phyloP scores from a whole-genome alignment of 1,140 invertebrate species.

The Drosophila kurseongensis region DNA sequence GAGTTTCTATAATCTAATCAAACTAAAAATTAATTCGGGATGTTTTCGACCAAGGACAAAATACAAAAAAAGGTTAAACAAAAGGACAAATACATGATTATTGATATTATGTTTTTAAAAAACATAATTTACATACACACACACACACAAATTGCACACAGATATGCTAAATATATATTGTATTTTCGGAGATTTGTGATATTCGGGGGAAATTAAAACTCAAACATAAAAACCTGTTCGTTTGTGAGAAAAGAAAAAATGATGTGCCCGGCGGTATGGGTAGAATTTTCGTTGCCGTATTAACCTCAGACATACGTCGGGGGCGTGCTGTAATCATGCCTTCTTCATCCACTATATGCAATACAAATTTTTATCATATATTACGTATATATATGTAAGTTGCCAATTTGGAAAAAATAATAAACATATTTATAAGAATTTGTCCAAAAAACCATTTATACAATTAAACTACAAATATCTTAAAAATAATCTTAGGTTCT shows the following conservation, averaged over 20 bases:
- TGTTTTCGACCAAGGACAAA: constrained; percentile 21
- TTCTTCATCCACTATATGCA: constrained; percentile 86
- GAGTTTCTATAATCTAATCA: constrained; percentile 20
- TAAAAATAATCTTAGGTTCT: constrained; percentile 31
- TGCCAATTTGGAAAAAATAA: constrained; percentile 74
- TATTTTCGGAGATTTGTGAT: constrained; percentile 8
- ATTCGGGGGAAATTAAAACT: constrained; percentile 55
- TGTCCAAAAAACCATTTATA: constrained; percentile 16
- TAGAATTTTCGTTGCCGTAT: constrained; percentile 93
- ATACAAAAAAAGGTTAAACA: constrained; percentile 51
- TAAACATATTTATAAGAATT: constrained; percentile 62
- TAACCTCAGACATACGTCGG: constrained; percentile 95
- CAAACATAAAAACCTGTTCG: constrained; percentile 91
- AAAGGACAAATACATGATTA: constrained; percentile 52
- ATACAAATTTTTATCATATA: constrained; percentile 59
- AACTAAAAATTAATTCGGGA: constrained; percentile 35
- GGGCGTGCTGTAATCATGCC: constrained; percentile 91
- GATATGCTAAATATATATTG: constrained; percentile 16
- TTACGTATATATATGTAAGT: constrained; percentile 66
- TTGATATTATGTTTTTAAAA: constrained; percentile 17
- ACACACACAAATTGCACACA: constrained; percentile 23
- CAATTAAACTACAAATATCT: constrained; percentile 31
- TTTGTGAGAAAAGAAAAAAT: constrained; percentile 98
- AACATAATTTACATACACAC: constrained; percentile 24
- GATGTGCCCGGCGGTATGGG: constrained; percentile 97